Evolutionary conservation across 2,113 vertebrate genomes (phyloP), one percentile per base, ranked within the genome.

Genomic region (Etheostoma cragini): DNA sequence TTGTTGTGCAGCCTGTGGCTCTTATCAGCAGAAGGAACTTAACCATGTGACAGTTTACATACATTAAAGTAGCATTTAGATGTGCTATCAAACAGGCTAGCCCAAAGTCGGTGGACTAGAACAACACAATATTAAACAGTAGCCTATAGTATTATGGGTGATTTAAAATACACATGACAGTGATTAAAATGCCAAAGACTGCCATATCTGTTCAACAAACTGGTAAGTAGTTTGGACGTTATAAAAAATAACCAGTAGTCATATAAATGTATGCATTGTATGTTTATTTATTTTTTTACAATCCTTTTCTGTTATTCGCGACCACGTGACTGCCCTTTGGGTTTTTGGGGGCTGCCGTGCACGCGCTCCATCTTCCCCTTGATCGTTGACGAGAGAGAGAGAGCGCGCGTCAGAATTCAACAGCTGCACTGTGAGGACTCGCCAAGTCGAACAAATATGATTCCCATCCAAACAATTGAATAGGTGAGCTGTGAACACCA

Each of bases 391-490:
- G 35, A 6, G 58, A 3, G 46, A 5, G 15, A 3, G 58, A 8
- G 54, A 21, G 75, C 93, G 93, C 93, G 91, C 92, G 3, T 68
- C 83, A 38, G 89, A 84, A 70, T 47, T 90, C 92, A 95, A 95
- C 95, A 96, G 95, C 95, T 95, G 95, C 95, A 94, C 89, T 82
- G 90, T 88, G 91, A 92, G 87, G 92, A 92, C 78, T 86, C 90
- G 77, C 80, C 70, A 91, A 94, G 90, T 86, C 78, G 82, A 92
- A 85, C 89, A 77, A 82, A 92, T 80, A 91, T 88, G 84, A 89
- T 85, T 87, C 89, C 81, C 83, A 66, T 61, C 78, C 88, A 91
- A 85, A 94, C 91, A 89, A 83, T 85, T 80, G 78, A 87, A 54
- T 86, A 91, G 90, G 88, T 88, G 91, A 92, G 90, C 85, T 80